Evolutionary conservation across 2,113 vertebrate genomes (phyloP).

Genomic region (Polypterus senegalus): DNA sequence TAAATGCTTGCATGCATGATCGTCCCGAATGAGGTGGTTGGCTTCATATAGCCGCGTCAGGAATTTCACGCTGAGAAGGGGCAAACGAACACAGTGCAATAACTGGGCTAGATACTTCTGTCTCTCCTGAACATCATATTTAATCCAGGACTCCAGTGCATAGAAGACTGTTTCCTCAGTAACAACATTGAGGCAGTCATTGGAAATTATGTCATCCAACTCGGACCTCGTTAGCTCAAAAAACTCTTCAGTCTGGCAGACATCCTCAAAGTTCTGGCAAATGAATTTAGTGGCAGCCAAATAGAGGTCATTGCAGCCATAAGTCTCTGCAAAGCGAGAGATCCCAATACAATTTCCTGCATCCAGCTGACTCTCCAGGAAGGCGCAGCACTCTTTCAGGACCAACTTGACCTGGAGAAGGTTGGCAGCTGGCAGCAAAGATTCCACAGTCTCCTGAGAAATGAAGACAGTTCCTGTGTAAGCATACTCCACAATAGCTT

Average conservation of each 20-base stretch:
- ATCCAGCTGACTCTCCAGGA: slow-evolving; percentile 90
- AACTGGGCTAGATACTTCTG: slow-evolving; percentile 86
- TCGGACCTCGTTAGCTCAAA: slow-evolving; percentile 83
- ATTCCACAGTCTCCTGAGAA: slow-evolving; percentile 92
- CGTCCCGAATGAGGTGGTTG: slow-evolving; percentile 93
- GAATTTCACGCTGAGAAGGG: slow-evolving; percentile 90
- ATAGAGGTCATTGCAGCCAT: slow-evolving; percentile 89
- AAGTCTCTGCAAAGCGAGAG: slow-evolving; percentile 91
- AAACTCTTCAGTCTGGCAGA: slow-evolving; percentile 90
- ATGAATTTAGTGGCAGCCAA: slow-evolving; percentile 87
- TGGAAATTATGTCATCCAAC: slow-evolving; percentile 90
- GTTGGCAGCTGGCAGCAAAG: slow-evolving; percentile 90
- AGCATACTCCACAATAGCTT: slow-evolving; percentile 94
- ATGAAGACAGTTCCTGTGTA: slow-evolving; percentile 94
- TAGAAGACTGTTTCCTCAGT: slow-evolving; percentile 89
- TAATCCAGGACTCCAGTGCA: slow-evolving; percentile 89
- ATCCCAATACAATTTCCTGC: slow-evolving; percentile 96
- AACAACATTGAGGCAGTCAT: slow-evolving; percentile 88
- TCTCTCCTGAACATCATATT: slow-evolving; percentile 82
- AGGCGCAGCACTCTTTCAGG: slow-evolving; percentile 89
- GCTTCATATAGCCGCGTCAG: slow-evolving; percentile 91
- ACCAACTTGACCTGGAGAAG: slow-evolving; percentile 93
- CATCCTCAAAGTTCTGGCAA: slow-evolving; percentile 91
- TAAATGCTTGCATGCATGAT: slow-evolving; percentile 90
- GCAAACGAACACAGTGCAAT: slow-evolving; percentile 84